A percentile compares a stretch with the other conserved stretches of the same genome.
Evolutionary conservation across 2,113 vertebrate genomes (phyloP).

Genomic region (Crotalus helleri): DNA sequence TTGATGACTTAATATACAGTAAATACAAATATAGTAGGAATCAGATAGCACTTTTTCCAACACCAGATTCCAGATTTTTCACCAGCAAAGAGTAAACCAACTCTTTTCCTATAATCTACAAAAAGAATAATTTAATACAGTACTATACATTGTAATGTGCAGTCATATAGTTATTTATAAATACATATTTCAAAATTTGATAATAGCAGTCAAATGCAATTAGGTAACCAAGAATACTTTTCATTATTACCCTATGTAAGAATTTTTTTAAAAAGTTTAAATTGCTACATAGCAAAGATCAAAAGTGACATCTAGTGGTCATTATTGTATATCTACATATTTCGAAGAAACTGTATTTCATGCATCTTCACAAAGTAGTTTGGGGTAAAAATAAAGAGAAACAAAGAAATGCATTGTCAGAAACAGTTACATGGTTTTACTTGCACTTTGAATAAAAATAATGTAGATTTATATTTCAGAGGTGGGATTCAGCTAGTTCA

Average conservation of each 20-base stretch:
- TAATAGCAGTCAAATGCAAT: fast-evolving
- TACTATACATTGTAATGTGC: background rate
- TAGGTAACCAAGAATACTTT: background rate
- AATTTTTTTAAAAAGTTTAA: background rate
- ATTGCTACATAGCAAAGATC: conserved; percentile 28
- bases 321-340: background rate
- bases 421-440: background rate
- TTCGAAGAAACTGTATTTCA: too few relatives aligned
- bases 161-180: background rate
- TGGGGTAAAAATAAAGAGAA: background rate
- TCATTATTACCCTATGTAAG: background rate
- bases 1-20: background rate
- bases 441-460: background rate
- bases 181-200: fast-evolving
- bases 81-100: background rate
- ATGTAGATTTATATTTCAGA: background rate
- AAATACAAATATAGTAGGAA: background rate
- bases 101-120: background rate
- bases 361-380: background rate
- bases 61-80: background rate
- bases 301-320: conserved; percentile 52
- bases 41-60: background rate
- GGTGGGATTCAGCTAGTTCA: too few relatives aligned
- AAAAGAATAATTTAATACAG: fast-evolving
- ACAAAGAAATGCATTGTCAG: background rate